Evolutionary conservation across 2,888 invertebrate genomes (phyloP).

Genomic region (Copidosoma aretas): DNA sequence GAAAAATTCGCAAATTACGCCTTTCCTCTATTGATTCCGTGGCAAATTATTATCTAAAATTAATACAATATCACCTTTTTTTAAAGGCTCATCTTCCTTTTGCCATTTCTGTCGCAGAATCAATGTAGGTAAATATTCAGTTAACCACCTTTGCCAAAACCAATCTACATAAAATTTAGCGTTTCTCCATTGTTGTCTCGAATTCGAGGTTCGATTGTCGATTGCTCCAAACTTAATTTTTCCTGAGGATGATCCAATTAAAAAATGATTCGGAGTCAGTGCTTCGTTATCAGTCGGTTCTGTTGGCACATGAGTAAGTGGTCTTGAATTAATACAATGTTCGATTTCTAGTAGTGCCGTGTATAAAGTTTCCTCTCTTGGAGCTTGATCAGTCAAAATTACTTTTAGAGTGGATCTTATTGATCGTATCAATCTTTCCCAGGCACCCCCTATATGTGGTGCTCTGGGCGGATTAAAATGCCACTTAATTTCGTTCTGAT

Average conservation of each 20-base stretch:
- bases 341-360: background rate
- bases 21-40: constrained; percentile 10
- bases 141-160: constrained; percentile 41
- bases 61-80: constrained; percentile 5
- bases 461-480: constrained; percentile 1
- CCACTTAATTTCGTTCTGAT: too few species aligned
- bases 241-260: constrained; percentile 39
- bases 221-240: constrained; percentile 1
- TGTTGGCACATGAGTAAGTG: constrained; percentile 47
- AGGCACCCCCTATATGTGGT: constrained; percentile 6
- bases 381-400: background rate
- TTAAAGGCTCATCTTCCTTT: background rate
- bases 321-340: constrained; percentile 22
- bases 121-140: constrained; percentile 37
- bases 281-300: constrained; percentile 43
- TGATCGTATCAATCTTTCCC: background rate
- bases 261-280: constrained; percentile 39
- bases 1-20: background rate
- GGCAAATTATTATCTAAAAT: constrained; percentile 3
- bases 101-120: constrained; percentile 3
- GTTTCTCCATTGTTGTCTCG: constrained; percentile 32
- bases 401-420: background rate
- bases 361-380: background rate
- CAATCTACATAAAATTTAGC: constrained; percentile 30
- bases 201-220: constrained; percentile 5